A percentile compares a stretch with the other conserved stretches of the same genome.
Conservation (phyloP, 1,140 invertebrate genomes). For the Drosophila kikkawai region DNA sequence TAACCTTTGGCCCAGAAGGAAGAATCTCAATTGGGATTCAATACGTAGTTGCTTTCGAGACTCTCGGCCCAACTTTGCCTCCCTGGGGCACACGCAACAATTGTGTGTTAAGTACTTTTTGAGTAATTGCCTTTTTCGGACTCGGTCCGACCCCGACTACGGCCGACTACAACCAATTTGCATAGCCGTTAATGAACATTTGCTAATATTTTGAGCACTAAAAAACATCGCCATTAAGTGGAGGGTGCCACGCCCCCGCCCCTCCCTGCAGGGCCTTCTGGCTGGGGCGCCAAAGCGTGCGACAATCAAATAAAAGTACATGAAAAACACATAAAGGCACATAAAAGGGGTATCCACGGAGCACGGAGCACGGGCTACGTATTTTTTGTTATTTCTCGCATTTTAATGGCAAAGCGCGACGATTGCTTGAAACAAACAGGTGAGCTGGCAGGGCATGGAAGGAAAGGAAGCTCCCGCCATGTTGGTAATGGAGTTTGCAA, state of each 20-base stretch:
- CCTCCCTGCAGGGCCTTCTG: background rate
- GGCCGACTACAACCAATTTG: constrained; percentile 68
- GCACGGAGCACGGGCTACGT: constrained; percentile 19
- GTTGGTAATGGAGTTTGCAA: constrained; percentile 82
- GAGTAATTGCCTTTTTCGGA: constrained; percentile 65
- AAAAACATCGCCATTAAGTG: constrained; percentile 71
- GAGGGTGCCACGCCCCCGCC: constrained; percentile 2
- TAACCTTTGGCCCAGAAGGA: background rate
- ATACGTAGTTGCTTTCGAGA: constrained; percentile 13
- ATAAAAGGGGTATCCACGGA: constrained; percentile 65
- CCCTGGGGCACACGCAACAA: constrained; percentile 50
- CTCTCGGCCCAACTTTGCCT: background rate
- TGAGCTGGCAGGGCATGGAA: constrained; percentile 18
- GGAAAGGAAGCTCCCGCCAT: constrained; percentile 67
- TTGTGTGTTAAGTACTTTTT: constrained; percentile 77
- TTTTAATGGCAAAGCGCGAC: constrained; percentile 79
- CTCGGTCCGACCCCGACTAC: constrained; percentile 24
- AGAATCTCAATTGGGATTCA: constrained; percentile 18
- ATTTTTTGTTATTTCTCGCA: constrained; percentile 36
- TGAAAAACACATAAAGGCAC: constrained; percentile 77
- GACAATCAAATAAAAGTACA: constrained; percentile 84
- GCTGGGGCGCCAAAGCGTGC: constrained; percentile 69
- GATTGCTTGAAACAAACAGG: constrained; percentile 80
- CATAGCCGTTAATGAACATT: constrained; percentile 82
- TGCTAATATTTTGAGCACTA: constrained; percentile 83